Base-by-base conservation (phyloP, 2,797 vertebrate species). In the Periparus ater region DNA sequence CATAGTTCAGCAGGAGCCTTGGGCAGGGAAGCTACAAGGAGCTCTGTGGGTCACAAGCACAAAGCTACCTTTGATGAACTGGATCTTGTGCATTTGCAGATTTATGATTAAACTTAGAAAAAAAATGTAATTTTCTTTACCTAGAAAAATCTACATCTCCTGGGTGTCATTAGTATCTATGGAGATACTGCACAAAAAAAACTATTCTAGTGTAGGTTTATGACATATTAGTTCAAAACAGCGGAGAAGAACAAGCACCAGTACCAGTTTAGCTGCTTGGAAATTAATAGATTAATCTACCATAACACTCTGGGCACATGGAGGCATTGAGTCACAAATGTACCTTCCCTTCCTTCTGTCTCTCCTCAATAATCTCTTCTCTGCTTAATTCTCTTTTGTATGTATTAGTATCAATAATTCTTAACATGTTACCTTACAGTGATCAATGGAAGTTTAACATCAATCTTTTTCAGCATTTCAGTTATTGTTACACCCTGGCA, bases 381-480 rank as follows among this genome's bases (percentile, higher is more conserved):
- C 6, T 76, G 77, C 44, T 77, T 92, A 72, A 70, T 91, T 86
- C 38, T 91, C 47, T 77, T 78, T 73, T 70, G 32, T 75, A 45
- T 47, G 29, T 57, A 45, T 67, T 94, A 78, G 17, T 55, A 93
- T 96, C 91, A 81, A 78, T 94, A 95, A 75, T 94, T 86, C 91
- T 96, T 95, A 97, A 96, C 94, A 71, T 15, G 7, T 94, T 78
- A 81, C 70, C 50, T 74, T 80, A 19, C 51, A 92, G 84, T 82
- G 91, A 91, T 97, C 97, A 94, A 93, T 95, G 87, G 51, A 95
- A 97, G 85, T 91, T 97, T 91, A 96, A 95, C 88, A 86, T 91
- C 91, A 91, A 88, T 96, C 96, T 65, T 29, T 71, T 77, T 53
- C 61, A 93, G 80, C n/a, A 54, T 77, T 79, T 76, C 72, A 89